Base-by-base conservation (phyloP, 2,888 invertebrate genomes). In the Dioctria rufipes region DNA sequence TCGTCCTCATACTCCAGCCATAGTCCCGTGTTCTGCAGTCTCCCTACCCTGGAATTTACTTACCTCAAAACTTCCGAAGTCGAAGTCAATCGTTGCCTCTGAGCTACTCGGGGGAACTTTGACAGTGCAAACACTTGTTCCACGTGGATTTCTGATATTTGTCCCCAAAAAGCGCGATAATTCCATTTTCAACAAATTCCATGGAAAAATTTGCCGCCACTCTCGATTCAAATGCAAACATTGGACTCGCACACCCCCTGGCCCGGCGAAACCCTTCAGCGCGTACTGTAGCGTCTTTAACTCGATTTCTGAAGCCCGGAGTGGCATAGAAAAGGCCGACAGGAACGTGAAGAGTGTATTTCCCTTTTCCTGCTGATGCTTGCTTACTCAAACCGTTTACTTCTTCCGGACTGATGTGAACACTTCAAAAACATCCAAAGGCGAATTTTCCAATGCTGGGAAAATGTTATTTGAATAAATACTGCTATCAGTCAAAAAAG, bases 401-500 rank as follows among this genome's bases (percentile, higher is more conserved):
- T 8, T 75, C 42, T 66, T 39, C 43, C 61, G 58, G 40, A 37
- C 66, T 51, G 65, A 78, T 63, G 66, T 78, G 66, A 65, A 66
- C 66, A 78, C 78, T 78, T 66, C 78, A 78, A 66, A 78, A 78
- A 78, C 77, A 77, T 77, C 77, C 49, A 77, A 77, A 63, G 77
- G 77, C 77, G 63, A 77, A 77, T 77, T 77, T 69, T 77, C 77
- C 77, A 63, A 77, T 77, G 63, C 63, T 77, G n/a, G 60, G 3
- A 63, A 75, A 77, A 77, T 77, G 77, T 77, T 77, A 77, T 77
- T 77, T 77, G 77, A 77, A 77, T 77, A 77, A 77, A 77, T 73
- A 73, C 58, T 73, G 73, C 73, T 73, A 73, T 73, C 73, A 73
- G 73, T 73, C 25, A 58, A 58, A 73, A 73, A 73, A 73, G 54